phyloP scores from a whole-genome alignment of 2,113 vertebrate species.

The Dipodomys spectabilis region DNA sequence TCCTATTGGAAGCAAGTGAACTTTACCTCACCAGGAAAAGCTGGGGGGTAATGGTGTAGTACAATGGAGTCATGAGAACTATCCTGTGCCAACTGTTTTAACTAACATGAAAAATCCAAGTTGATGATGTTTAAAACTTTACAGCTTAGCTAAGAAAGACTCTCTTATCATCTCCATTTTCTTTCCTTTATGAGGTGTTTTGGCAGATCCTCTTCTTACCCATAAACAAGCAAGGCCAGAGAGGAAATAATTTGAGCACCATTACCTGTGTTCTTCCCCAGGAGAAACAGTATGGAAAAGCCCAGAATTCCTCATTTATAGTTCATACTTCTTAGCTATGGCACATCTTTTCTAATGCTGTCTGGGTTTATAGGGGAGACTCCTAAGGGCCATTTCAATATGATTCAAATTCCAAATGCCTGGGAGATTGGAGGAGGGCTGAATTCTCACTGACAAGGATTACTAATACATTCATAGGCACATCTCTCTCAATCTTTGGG shows the following conservation, averaged over 20 bases:
- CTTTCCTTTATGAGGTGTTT: conserved; percentile 59
- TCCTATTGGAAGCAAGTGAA: background rate
- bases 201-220: conserved; percentile 49
- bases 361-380: conserved; percentile 12
- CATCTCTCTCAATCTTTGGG: background rate
- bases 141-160: conserved; percentile 55
- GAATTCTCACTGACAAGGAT: background rate
- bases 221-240: conserved; percentile 33
- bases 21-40: background rate
- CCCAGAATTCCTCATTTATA: conserved; percentile 31
- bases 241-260: conserved; percentile 31
- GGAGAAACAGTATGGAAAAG: conserved; percentile 23
- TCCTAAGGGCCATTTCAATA: background rate
- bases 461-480: background rate
- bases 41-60: conserved; percentile 28
- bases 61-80: background rate
- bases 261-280: conserved; percentile 17
- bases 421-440: background rate
- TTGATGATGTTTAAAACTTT: conserved; percentile 71
- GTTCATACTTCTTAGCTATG: background rate
- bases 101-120: conserved; percentile 36
- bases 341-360: conserved; percentile 47
- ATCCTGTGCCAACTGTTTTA: background rate
- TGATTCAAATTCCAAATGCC: conserved; percentile 19
- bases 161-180: conserved; percentile 31